Conservation (phyloP, 2,888 invertebrate species). For the Schizotus pectinicornis region DNA sequence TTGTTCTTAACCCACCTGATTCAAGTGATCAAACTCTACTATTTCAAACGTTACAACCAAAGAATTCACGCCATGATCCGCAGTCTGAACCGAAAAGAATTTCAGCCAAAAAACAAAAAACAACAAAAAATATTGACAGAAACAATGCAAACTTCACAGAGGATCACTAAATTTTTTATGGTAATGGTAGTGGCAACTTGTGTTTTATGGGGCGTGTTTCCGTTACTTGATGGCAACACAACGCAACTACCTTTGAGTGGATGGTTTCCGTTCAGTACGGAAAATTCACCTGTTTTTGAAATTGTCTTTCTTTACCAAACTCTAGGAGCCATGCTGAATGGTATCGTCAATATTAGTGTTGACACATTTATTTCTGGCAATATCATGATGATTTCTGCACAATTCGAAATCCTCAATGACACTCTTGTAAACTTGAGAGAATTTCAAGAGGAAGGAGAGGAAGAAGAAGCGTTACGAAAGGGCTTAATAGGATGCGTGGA, state of each 20-base stretch:
- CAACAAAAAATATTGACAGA: no score
- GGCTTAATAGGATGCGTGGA: conserved; percentile 15
- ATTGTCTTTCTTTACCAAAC: conserved; percentile 61
- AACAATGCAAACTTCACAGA: no score
- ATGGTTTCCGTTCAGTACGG: conserved; percentile 60
- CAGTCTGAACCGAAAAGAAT: no score
- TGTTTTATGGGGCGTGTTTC: no score
- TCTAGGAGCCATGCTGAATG: conserved; percentile 58
- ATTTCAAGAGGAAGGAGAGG: neutral
- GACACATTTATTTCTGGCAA: conserved; percentile 42
- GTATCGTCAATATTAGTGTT: conserved; percentile 60
- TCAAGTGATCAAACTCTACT: no score
- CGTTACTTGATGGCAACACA: no score
- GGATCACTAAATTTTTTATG: no score
- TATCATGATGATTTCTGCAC: conserved; percentile 45
- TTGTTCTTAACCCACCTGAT: no score
- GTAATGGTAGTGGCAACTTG: no score
- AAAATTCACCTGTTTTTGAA: conserved; percentile 56
- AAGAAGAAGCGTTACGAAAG: neutral
- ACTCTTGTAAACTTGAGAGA: conserved; percentile 45
- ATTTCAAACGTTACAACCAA: no score
- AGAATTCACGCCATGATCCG: no score
- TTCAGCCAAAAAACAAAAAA: no score
- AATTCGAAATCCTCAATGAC: conserved; percentile 58
- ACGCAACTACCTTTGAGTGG: conserved; percentile 41